These are phyloP conservation scores for Pelusios castaneus DNA, from an alignment of 2,113 vertebrate genomes.

Conservation along the genomic window DNA sequence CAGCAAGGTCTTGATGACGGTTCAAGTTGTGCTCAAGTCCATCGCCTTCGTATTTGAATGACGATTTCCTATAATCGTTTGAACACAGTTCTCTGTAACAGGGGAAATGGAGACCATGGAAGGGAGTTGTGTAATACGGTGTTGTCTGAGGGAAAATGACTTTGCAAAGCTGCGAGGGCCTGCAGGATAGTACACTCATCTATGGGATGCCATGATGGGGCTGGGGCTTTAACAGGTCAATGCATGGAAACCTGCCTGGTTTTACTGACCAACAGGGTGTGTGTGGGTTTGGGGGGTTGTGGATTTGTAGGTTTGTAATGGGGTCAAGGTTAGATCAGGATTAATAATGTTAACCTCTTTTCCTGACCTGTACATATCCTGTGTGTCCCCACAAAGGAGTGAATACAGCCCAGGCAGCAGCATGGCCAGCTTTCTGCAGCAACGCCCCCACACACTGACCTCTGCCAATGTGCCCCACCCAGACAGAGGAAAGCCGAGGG, in stretches of 20 bases:
- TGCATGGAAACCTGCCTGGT: background rate
- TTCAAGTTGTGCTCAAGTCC: background rate
- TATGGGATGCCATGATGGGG: background rate
- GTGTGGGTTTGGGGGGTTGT: rapidly evolving
- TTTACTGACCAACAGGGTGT: background rate
- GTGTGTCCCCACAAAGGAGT: background rate
- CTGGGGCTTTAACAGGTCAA: background rate
- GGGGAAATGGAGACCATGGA: conserved; percentile 5
- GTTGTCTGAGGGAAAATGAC: background rate
- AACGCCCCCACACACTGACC: background rate
- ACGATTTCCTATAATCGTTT: background rate
- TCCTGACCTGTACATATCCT: background rate
- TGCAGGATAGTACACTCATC: conserved; percentile 16
- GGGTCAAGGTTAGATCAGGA: background rate
- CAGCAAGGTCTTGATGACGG: background rate
- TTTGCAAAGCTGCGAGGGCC: conserved; percentile 12
- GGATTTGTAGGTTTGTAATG: background rate
- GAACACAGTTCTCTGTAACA: background rate
- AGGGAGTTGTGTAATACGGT: background rate
- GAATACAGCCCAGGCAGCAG: background rate
- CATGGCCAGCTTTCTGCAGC: background rate
- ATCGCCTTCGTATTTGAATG: background rate
- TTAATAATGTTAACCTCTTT: background rate
- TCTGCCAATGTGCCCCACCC: background rate
- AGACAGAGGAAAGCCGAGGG: background rate